phyloP scores from a whole-genome alignment of 2,888 invertebrate species.

The Idaea straminata region DNA sequence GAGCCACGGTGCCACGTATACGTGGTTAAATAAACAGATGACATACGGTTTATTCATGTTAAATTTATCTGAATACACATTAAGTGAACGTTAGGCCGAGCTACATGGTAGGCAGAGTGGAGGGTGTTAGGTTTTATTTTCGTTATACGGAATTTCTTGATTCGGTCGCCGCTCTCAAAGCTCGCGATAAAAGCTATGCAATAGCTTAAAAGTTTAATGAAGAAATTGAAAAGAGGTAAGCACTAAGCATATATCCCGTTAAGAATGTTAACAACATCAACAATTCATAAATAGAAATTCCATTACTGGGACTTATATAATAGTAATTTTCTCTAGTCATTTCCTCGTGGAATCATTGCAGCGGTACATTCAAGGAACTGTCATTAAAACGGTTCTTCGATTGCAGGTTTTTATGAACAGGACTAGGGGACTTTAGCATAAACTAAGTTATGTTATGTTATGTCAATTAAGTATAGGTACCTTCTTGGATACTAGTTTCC shows the following conservation, averaged over 20 bases:
- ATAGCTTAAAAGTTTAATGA: no score
- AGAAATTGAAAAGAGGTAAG: no score
- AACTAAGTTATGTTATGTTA: neutral
- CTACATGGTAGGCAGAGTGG: no score
- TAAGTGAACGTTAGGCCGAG: no score
- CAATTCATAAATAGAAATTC: slow-evolving; percentile 27
- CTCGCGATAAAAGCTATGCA: no score
- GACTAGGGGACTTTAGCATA: slow-evolving; percentile 39
- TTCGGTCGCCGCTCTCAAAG: no score
- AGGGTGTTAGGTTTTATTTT: no score
- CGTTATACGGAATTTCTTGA: no score
- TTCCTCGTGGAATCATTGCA: slow-evolving; percentile 50
- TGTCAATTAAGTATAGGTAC: neutral
- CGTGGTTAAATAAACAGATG: no score
- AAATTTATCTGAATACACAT: no score
- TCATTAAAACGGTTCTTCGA: slow-evolving; percentile 73
- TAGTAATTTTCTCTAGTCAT: slow-evolving; percentile 64
- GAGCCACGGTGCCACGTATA: no score
- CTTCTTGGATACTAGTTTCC: neutral
- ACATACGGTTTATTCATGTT: no score
- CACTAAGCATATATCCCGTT: slow-evolving; percentile 15
- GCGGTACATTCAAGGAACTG: slow-evolving; percentile 62
- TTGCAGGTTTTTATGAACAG: slow-evolving; percentile 52
- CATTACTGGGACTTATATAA: slow-evolving; percentile 43
- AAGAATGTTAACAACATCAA: slow-evolving; percentile 22